Percentiles rank a stretch among this genome's conserved stretches.
These are phyloP conservation scores for Eleginops maclovinus DNA, from an alignment of 2,113 vertebrate genomes.

Conservation along the genomic window DNA sequence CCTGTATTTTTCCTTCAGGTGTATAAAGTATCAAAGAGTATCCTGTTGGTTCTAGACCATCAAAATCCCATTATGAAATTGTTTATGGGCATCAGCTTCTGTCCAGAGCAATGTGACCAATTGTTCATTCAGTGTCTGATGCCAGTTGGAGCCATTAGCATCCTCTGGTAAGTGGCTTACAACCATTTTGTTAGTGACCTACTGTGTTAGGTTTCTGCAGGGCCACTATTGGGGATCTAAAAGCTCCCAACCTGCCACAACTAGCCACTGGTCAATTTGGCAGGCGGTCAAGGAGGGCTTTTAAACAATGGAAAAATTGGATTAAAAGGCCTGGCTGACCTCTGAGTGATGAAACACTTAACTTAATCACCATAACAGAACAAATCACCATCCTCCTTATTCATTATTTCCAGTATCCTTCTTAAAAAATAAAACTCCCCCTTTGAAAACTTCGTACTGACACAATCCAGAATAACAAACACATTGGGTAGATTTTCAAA, in stretches of 20 bases:
- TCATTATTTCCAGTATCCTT: neutral
- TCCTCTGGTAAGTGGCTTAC: constrained; percentile 64
- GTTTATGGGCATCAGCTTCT: constrained; percentile 31
- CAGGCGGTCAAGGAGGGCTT: constrained; percentile 27
- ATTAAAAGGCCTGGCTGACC: constrained; percentile 64
- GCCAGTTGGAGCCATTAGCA: constrained; percentile 70
- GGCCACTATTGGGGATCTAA: constrained; percentile 15
- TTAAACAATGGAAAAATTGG: constrained; percentile 19
- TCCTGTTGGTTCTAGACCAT: constrained; percentile 15
- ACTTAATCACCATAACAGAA: constrained; percentile 9
- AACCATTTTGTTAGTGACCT: constrained; percentile 53
- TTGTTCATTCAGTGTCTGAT: constrained; percentile 31
- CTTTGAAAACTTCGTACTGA: neutral
- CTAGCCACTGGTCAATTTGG: constrained; percentile 50
- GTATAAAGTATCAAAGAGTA: neutral
- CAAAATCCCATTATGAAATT: constrained; percentile 33
- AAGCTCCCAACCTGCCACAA: constrained; percentile 43
- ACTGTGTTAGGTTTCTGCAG: neutral
- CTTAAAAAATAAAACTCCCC: neutral
- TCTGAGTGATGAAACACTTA: constrained; percentile 35
- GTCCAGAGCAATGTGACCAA: constrained; percentile 41
- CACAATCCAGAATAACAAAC: neutral
- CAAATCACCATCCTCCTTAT: constrained; percentile 8
- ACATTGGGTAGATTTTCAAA: neutral
- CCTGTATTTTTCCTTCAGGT: neutral